phyloP scores from a whole-genome alignment of 2,888 invertebrate genomes.

The Drosophila incognita region DNA sequence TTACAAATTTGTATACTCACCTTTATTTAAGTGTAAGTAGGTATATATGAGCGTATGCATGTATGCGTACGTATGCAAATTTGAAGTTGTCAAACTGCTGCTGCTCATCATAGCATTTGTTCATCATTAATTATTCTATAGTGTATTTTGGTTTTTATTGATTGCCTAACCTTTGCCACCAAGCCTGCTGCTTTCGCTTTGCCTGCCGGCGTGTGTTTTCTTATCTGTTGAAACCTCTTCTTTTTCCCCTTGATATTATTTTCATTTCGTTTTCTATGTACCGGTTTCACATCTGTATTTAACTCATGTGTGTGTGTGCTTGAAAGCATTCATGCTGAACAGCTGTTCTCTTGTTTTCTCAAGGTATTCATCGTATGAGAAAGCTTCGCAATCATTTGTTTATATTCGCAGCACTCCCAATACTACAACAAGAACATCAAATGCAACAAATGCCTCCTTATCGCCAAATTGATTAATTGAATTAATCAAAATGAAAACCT shows the following conservation, averaged over 20 bases:
- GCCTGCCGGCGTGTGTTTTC: slow-evolving; percentile 56
- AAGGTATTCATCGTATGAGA: slow-evolving; percentile 50
- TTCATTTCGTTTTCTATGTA: slow-evolving; percentile 30
- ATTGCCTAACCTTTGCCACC: slow-evolving; percentile 57
- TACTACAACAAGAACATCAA: slow-evolving; percentile 7
- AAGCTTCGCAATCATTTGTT: slow-evolving; percentile 53
- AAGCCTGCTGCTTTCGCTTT: slow-evolving; percentile 6
- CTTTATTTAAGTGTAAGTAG: slow-evolving; percentile 11
- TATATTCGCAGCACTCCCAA: slow-evolving; percentile 27
- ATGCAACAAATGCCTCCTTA: slow-evolving; percentile 16
- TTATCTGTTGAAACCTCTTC: slow-evolving; percentile 31
- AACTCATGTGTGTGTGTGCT: slow-evolving; percentile 4
- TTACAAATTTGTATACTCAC: slow-evolving; percentile 9
- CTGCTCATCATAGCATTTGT: slow-evolving; percentile 29
- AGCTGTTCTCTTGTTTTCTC: slow-evolving; percentile 61
- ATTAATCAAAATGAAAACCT: background rate
- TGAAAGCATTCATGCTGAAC: slow-evolving; percentile 57
- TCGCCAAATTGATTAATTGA: background rate
- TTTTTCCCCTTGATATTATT: slow-evolving; percentile 18
- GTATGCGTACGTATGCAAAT: slow-evolving; percentile 46
- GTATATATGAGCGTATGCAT: background rate
- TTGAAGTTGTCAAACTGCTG: slow-evolving; percentile 24
- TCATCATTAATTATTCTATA: slow-evolving; percentile 22
- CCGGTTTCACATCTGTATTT: slow-evolving; percentile 23
- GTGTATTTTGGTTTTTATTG: slow-evolving; percentile 49